phyloP scores from a whole-genome alignment of 1,140 invertebrate species.

The Eumeta japonica region DNA sequence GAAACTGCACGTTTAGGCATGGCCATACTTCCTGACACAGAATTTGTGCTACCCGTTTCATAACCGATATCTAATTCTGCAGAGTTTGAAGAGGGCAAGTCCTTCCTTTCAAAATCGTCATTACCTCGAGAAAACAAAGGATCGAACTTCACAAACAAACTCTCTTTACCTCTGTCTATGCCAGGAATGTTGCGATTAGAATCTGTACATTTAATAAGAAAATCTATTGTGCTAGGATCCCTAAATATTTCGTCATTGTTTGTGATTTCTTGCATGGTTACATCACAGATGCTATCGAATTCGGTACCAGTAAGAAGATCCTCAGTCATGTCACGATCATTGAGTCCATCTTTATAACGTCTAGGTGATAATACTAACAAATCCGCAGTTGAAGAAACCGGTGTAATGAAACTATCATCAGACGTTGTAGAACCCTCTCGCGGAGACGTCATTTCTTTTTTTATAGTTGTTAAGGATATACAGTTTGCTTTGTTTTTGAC shows the following conservation, averaged over 20 bases:
- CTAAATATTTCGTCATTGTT: conserved; percentile 34
- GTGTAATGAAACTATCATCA: conserved; percentile 34
- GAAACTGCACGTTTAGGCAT: conserved; percentile 29
- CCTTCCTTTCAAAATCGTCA: conserved; percentile 7
- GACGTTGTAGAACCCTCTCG: conserved; percentile 18
- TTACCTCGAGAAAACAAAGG: conserved; percentile 53
- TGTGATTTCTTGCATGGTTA: conserved; percentile 40
- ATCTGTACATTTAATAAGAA: conserved; percentile 35
- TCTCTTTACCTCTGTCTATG: conserved; percentile 54
- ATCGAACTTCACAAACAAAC: conserved; percentile 64
- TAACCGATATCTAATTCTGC: conserved; percentile 38
- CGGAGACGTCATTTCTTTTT: conserved; percentile 25
- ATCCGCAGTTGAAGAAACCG: conserved; percentile 35
- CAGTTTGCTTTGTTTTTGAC: too few relatives aligned
- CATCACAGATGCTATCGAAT: conserved; percentile 39
- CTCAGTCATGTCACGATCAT: conserved; percentile 20
- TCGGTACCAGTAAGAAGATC: conserved; percentile 40
- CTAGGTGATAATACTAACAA: conserved; percentile 39
- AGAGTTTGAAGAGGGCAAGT: conserved; percentile 13
- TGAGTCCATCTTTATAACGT: background rate
- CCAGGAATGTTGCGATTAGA: conserved; percentile 30
- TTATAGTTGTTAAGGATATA: conserved; percentile 1
- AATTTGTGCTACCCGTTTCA: conserved; percentile 41
- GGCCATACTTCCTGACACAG: conserved; percentile 24
- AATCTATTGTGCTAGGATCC: conserved; percentile 39